Conservation (phyloP, 2,113 vertebrate genomes). For the Stercorarius parasiticus region DNA sequence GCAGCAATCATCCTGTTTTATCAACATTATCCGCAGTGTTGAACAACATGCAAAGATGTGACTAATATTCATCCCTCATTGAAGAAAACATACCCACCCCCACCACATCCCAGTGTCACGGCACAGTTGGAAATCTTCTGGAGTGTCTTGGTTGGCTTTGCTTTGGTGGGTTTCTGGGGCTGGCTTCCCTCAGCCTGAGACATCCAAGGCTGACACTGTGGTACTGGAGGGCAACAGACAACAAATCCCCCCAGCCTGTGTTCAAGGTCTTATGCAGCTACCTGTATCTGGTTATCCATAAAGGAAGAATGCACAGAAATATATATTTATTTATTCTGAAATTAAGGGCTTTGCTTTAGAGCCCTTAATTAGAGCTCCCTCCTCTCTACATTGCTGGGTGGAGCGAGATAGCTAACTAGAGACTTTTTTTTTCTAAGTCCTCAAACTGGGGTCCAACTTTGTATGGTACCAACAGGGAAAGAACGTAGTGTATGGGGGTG, state of each 20-base stretch:
- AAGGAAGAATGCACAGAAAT: not conserved
- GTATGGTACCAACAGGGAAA: not conserved
- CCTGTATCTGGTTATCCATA: not conserved
- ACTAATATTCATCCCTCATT: constrained; percentile 37
- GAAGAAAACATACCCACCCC: not conserved
- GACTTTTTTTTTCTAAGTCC: not conserved
- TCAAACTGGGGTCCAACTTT: not conserved
- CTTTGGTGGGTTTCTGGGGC: not conserved
- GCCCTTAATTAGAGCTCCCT: not conserved
- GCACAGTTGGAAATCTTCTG: not conserved
- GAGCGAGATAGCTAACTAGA: not conserved
- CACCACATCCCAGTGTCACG: not conserved
- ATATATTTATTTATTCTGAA: not conserved
- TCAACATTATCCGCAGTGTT: constrained; percentile 51
- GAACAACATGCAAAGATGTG: constrained; percentile 48
- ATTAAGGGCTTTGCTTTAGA: not conserved
- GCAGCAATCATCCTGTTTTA: constrained; percentile 44
- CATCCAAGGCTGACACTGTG: not conserved
- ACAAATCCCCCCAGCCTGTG: not conserved
- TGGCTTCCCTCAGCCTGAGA: not conserved
- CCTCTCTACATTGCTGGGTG: not conserved
- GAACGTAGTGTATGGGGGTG: not conserved
- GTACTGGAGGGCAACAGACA: not conserved
- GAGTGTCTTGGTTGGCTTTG: not conserved
- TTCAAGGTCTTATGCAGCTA: not conserved